Conservation (phyloP, 2,113 vertebrate genomes). For the Vimba vimba region DNA sequence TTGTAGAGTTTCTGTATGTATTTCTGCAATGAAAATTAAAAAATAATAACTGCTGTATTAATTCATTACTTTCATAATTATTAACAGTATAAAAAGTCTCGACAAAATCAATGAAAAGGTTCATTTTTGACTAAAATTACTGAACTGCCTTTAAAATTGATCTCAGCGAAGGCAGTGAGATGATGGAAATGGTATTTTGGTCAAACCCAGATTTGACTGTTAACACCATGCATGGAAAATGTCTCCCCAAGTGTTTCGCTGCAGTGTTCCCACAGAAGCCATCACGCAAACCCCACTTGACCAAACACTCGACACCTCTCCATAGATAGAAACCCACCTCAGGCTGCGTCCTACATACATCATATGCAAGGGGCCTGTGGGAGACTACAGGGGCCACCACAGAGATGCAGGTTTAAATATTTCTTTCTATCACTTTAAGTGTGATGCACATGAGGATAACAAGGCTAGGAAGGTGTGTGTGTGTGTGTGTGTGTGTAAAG, state of each 20-base stretch:
- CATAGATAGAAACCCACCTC: constrained; percentile 46
- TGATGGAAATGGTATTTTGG: background rate
- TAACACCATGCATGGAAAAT: constrained; percentile 51
- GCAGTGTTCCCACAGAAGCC: constrained; percentile 38
- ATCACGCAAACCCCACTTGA: constrained; percentile 65
- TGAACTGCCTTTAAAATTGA: background rate
- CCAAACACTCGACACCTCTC: constrained; percentile 61
- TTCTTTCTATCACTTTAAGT: background rate
- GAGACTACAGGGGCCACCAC: constrained; percentile 44
- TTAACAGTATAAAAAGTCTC: background rate
- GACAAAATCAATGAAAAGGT: background rate
- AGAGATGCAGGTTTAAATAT: constrained; percentile 26
- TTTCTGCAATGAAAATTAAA: too few relatives aligned
- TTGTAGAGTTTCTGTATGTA: too few relatives aligned
- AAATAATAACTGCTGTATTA: too few relatives aligned
- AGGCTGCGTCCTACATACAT: constrained; percentile 50
- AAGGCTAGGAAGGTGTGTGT: background rate
- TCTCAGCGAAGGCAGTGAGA: background rate
- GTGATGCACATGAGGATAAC: background rate
- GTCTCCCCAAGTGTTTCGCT: constrained; percentile 16
- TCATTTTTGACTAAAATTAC: background rate
- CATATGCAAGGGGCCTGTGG: constrained; percentile 33
- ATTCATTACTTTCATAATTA: background rate
- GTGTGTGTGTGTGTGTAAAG: background rate
- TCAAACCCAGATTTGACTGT: constrained; percentile 32